These are phyloP conservation scores for Periophthalmodon schlosseri DNA, from an alignment of 2,113 vertebrate species.

Conservation along the genomic window DNA sequence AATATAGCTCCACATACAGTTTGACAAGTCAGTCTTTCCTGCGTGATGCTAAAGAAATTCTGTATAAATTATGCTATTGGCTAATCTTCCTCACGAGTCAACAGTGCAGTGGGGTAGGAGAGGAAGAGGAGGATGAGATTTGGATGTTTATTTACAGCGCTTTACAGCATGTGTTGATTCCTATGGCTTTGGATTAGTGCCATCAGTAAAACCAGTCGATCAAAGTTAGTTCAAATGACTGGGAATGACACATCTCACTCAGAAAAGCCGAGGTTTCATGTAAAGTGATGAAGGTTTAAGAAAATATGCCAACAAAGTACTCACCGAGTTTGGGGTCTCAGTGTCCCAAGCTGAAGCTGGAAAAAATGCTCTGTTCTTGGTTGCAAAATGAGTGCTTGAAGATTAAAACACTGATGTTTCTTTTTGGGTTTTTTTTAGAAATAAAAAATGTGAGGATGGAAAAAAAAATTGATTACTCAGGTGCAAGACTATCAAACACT, in stretches of 20 bases:
- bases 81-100: constrained; percentile 43
- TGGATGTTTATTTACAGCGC: constrained; percentile 64
- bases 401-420: no score
- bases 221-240: constrained; percentile 49
- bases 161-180: constrained; percentile 57
- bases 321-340: not conserved
- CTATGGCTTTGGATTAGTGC: constrained; percentile 56
- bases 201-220: constrained; percentile 61
- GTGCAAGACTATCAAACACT: no score
- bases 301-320: not conserved
- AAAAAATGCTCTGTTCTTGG: not conserved
- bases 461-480: no score
- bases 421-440: no score
- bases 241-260: constrained; percentile 7
- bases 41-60: constrained; percentile 12
- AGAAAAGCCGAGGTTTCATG: not conserved
- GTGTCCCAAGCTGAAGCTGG: not conserved
- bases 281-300: not conserved
- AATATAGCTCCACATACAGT: not conserved
- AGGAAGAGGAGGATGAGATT: constrained; percentile 38
- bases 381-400: not conserved
- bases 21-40: constrained; percentile 21
- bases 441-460: no score
- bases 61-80: constrained; percentile 23
- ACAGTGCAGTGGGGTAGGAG: constrained; percentile 23